Percentiles rank a stretch among this genome's conserved stretches.
These are phyloP conservation scores for Malurus alboscapulatus DNA, from an alignment of 2,113 vertebrate genomes.

Conservation along the genomic window DNA sequence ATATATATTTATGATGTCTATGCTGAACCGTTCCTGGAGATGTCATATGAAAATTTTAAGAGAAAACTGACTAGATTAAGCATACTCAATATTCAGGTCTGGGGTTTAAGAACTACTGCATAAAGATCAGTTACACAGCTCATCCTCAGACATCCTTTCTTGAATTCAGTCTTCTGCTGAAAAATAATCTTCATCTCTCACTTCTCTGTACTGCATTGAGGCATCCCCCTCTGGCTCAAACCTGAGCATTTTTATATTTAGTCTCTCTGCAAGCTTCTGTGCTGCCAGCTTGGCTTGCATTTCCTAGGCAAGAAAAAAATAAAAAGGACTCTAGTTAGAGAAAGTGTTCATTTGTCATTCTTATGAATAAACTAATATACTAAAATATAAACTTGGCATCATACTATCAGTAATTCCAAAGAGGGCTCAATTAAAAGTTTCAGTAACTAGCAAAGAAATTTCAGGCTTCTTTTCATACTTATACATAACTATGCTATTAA, in stretches of 20 bases:
- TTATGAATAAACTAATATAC: background rate
- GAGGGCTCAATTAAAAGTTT: background rate
- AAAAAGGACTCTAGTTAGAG: background rate
- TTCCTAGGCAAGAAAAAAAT: constrained; percentile 66
- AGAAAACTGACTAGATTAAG: background rate
- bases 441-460: background rate
- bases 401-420: background rate
- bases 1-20: background rate
- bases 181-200: constrained; percentile 78
- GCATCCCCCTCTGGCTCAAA: constrained; percentile 82
- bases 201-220: constrained; percentile 82
- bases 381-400: background rate
- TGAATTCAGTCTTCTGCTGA: constrained; percentile 81
- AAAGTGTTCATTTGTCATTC: background rate
- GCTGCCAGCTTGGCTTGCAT: constrained; percentile 89
- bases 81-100: background rate
- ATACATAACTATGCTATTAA: background rate
- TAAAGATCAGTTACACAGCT: background rate
- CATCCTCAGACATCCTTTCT: background rate
- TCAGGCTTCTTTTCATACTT: background rate
- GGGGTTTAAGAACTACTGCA: background rate
- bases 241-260: constrained; percentile 82
- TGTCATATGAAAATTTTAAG: background rate
- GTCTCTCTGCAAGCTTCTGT: constrained; percentile 86
- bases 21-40: background rate